Percentiles rank a stretch among this genome's conserved stretches.
These are phyloP conservation scores for Cyphomyrus plagiostoma DNA, from an alignment of 2,113 vertebrate genomes.

Conservation along the genomic window DNA sequence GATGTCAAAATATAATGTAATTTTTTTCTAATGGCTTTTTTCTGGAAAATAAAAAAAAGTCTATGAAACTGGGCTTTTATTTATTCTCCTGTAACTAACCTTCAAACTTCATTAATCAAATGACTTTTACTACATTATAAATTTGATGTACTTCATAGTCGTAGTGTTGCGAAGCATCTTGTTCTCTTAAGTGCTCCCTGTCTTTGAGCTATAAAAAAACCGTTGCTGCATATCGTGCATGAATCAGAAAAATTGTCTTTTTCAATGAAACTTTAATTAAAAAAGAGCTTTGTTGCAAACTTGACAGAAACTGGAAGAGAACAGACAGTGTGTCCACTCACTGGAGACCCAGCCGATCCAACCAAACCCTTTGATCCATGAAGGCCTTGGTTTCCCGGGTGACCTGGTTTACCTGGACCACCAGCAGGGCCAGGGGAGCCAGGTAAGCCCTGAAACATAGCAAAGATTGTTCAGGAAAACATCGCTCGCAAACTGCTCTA, in stretches of 20 bases:
- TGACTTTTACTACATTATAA: background rate
- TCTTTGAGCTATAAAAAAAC: background rate
- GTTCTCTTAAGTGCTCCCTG: background rate
- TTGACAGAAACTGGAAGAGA: background rate
- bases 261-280: background rate
- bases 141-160: background rate
- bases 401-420: slow-evolving; percentile 60
- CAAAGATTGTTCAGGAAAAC: background rate
- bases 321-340: slow-evolving; percentile 55
- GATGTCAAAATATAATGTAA: background rate
- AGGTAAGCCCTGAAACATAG: slow-evolving; percentile 56
- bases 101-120: background rate
- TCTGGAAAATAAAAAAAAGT: background rate
- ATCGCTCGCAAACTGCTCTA: background rate
- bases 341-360: slow-evolving; percentile 63
- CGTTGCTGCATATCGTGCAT: background rate
- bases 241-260: background rate
- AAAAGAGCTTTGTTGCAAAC: background rate
- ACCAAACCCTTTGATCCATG: slow-evolving; percentile 54
- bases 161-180: background rate
- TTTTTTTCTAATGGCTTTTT: background rate
- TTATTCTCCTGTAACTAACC: background rate
- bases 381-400: slow-evolving; percentile 55
- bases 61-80: background rate
- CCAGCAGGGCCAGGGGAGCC: slow-evolving; percentile 60